Evolutionary conservation across 2,797 vertebrate species (phyloP).

Genomic region (Spea hammondii): DNA sequence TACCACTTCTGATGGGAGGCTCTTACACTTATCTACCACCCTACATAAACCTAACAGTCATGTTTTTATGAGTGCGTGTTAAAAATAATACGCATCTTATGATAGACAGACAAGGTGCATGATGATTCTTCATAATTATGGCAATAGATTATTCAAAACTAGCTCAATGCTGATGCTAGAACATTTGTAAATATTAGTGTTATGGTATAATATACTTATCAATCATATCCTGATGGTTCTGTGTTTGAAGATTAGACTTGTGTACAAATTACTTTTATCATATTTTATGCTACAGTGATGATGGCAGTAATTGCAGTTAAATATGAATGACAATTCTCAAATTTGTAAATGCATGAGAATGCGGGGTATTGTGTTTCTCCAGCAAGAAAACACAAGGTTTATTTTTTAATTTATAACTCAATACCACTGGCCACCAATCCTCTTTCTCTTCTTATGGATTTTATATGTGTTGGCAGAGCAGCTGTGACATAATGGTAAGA

Average conservation of each 20-base stretch:
- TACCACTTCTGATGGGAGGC: too few relatives aligned
- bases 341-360: neutral
- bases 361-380: neutral
- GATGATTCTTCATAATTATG: too few relatives aligned
- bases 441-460: neutral
- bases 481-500: conserved; percentile 10
- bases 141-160: too few relatives aligned
- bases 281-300: conserved; percentile 7
- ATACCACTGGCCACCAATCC: neutral
- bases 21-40: too few relatives aligned
- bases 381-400: neutral
- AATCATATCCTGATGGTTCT: too few relatives aligned
- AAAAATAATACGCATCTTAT: too few relatives aligned
- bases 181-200: neutral
- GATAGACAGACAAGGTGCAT: too few relatives aligned
- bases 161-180: too few relatives aligned
- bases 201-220: neutral
- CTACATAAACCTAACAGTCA: too few relatives aligned
- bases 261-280: neutral
- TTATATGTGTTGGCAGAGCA: neutral
- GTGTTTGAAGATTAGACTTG: neutral
- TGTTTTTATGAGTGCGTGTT: too few relatives aligned
- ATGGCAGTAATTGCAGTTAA: conserved; percentile 17
- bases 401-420: neutral
- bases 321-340: neutral